Evolutionary conservation across 2,113 vertebrate genomes (phyloP).

Genomic region (Melanerpes aurifrons): DNA sequence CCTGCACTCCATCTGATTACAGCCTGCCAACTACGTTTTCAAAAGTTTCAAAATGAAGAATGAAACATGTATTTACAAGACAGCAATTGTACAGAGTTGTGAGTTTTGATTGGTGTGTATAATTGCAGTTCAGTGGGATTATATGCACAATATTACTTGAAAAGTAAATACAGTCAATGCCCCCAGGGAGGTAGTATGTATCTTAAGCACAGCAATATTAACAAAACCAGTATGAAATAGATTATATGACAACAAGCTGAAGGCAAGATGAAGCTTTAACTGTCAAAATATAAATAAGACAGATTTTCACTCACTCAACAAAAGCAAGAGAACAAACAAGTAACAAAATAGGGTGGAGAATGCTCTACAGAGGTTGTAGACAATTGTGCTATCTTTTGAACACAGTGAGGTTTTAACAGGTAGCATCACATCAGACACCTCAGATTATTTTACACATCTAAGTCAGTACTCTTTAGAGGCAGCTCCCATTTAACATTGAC

Average conservation of each 20-base stretch:
- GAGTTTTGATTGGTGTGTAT: constrained; percentile 27
- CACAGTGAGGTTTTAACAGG: neutral
- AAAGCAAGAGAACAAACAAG: neutral
- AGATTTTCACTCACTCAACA: neutral
- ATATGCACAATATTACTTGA: neutral
- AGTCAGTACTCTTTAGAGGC: neutral
- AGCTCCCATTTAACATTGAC: neutral
- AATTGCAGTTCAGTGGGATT: constrained; percentile 34
- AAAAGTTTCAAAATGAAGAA: constrained; percentile 16
- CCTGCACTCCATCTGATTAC: neutral
- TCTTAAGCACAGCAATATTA: constrained; percentile 27
- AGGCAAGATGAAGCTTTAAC: constrained; percentile 40
- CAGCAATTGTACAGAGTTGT: neutral
- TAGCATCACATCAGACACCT: neutral
- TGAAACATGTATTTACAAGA: constrained; percentile 23
- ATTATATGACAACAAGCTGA: constrained; percentile 28
- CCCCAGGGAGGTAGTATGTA: neutral
- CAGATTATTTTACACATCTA: neutral
- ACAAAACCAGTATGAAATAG: constrained; percentile 17
- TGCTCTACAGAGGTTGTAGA: neutral
- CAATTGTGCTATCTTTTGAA: neutral
- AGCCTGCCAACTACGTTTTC: neutral
- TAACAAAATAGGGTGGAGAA: neutral
- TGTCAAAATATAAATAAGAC: constrained; percentile 19
- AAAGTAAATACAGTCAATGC: neutral